Percentiles rank a stretch among this genome's conserved stretches.
Evolutionary conservation across 1,140 invertebrate species (phyloP).

Genomic region (Drosophila baimaii): DNA sequence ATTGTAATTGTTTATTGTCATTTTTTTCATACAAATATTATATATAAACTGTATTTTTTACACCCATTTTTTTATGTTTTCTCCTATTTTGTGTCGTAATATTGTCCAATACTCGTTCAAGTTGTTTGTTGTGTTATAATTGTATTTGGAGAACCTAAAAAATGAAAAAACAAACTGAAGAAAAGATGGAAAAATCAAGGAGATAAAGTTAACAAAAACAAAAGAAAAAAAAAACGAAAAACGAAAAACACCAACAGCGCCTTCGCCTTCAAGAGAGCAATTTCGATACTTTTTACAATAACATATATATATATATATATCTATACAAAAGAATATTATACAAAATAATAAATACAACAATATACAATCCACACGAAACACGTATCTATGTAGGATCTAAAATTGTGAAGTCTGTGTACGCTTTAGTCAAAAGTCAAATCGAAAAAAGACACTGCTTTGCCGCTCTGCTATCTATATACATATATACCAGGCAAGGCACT

Average conservation of each 20-base stretch:
- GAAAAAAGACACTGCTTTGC: conserved; percentile 32
- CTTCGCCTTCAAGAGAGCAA: conserved; percentile 65
- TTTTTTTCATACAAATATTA: conserved; percentile 32
- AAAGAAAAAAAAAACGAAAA: conserved; percentile 38
- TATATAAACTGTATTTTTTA: conserved; percentile 26
- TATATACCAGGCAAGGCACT: conserved; percentile 10
- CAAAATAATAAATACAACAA: conserved; percentile 32
- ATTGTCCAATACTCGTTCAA: conserved; percentile 58
- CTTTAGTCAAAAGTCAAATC: conserved; percentile 43
- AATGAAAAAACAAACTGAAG: neutral
- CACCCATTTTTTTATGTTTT: conserved; percentile 19
- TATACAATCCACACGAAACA: conserved; percentile 33
- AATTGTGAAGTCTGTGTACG: conserved; percentile 38
- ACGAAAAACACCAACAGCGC: conserved; percentile 71
- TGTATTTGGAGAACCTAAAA: conserved; percentile 4
- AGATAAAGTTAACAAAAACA: conserved; percentile 33
- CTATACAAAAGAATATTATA: conserved; percentile 48
- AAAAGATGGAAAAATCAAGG: conserved; percentile 4
- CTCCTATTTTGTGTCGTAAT: conserved; percentile 5
- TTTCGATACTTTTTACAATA: conserved; percentile 56
- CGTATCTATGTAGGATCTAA: conserved; percentile 29
- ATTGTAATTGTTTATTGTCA: conserved; percentile 50
- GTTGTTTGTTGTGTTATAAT: conserved; percentile 55
- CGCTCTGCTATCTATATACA: conserved; percentile 38
- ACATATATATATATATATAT: conserved; percentile 21